These are phyloP conservation scores for Paratrypauchen microcephalus DNA, from an alignment of 2,797 vertebrate genomes.

Conservation along the genomic window DNA sequence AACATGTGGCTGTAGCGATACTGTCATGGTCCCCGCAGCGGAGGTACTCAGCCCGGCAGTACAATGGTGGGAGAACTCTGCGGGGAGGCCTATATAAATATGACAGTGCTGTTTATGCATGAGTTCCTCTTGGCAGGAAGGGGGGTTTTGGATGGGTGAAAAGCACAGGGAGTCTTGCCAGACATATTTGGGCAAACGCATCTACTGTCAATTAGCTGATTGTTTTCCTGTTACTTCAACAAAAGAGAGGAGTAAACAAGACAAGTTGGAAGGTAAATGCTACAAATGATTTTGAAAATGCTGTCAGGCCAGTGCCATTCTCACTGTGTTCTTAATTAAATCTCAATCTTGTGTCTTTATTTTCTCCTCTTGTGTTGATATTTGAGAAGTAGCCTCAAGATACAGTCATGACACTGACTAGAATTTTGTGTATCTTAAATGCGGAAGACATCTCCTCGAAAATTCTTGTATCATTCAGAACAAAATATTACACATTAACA, in stretches of 20 bases:
- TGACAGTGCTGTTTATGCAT: slow-evolving; percentile 76
- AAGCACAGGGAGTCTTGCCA: slow-evolving; percentile 45
- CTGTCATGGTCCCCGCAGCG: slow-evolving; percentile 66
- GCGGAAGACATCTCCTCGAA: too few relatives aligned
- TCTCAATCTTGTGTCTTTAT: slow-evolving; percentile 8
- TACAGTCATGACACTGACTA: too few relatives aligned
- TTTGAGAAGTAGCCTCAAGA: background rate
- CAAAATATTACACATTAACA: too few relatives aligned
- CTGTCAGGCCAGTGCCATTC: slow-evolving; percentile 19
- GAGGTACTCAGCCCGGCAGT: slow-evolving; percentile 67
- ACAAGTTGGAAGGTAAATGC: slow-evolving; percentile 18
- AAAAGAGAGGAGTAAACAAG: slow-evolving; percentile 23
- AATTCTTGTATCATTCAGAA: too few relatives aligned
- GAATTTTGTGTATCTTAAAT: too few relatives aligned
- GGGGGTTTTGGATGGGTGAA: slow-evolving; percentile 51
- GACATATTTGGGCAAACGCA: slow-evolving; percentile 44
- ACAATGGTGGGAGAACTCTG: slow-evolving; percentile 58
- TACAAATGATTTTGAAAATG: slow-evolving; percentile 3
- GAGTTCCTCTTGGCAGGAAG: slow-evolving; percentile 65
- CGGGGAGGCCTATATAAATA: slow-evolving; percentile 69
- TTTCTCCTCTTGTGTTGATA: background rate
- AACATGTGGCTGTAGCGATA: slow-evolving; percentile 74
- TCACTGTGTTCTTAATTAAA: slow-evolving; percentile 27
- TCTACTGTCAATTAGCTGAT: slow-evolving; percentile 49
- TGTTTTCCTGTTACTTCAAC: slow-evolving; percentile 31